These are phyloP conservation scores for Ophioninae sp. DNA, from an alignment of 2,888 invertebrate genomes.

Conservation along the genomic window DNA sequence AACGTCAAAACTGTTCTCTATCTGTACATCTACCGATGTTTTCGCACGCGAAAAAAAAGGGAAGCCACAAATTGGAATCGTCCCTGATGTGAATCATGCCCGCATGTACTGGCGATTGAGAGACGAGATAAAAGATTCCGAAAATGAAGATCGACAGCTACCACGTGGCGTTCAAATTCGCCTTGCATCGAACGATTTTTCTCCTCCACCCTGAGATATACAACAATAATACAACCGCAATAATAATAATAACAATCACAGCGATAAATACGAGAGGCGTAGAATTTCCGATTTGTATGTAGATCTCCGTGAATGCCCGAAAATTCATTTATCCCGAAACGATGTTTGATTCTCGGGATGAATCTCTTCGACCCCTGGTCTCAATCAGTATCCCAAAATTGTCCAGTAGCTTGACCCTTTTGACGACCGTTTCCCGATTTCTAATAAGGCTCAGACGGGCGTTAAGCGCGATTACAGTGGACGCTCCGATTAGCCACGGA, in stretches of 20 bases:
- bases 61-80: not conserved
- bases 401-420: conserved; percentile 53
- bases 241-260: conserved; percentile 8
- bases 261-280: not conserved
- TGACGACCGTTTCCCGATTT: conserved; percentile 40
- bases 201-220: conserved; percentile 2
- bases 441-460: conserved; percentile 46
- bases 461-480: conserved; percentile 44
- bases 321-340: conserved; percentile 22
- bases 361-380: not conserved
- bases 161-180: conserved; percentile 69
- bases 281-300: conserved; percentile 1
- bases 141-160: conserved; percentile 74
- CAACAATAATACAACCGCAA: conserved; percentile 18
- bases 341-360: conserved; percentile 2
- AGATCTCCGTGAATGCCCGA: conserved; percentile 15
- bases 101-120: not conserved
- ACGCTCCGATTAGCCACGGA: conserved; percentile 63
- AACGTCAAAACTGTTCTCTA: not conserved
- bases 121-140: conserved; percentile 38
- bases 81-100: not conserved
- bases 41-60: not conserved
- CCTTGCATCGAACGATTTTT: conserved; percentile 39
- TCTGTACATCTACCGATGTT: not conserved
- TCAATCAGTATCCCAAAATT: conserved; percentile 37